These are phyloP conservation scores for Megaceryle maxima DNA, from an alignment of 2,113 vertebrate genomes.

Conservation along the genomic window DNA sequence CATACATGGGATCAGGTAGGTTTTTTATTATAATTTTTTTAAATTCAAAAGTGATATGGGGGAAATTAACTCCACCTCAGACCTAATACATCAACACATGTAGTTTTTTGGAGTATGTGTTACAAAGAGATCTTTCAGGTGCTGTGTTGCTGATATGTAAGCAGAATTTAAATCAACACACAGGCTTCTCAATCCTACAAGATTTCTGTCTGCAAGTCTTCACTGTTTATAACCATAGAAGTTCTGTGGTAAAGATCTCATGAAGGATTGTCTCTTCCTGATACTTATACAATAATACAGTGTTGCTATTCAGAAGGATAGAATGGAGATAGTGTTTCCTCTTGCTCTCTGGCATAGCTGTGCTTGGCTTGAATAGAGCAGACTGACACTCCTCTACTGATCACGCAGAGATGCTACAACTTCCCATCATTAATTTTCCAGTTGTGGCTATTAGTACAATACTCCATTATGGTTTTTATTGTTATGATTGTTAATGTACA, in stretches of 20 bases:
- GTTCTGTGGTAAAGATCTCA: neutral
- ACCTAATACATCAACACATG: neutral
- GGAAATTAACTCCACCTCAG: too few species aligned
- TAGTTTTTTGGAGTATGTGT: neutral
- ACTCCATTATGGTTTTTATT: constrained; percentile 14
- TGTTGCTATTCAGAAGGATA: neutral
- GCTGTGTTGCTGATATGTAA: neutral
- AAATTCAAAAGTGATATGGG: neutral
- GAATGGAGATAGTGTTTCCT: neutral
- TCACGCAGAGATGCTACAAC: neutral
- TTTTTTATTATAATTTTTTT: neutral
- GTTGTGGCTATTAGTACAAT: neutral
- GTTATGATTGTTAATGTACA: neutral
- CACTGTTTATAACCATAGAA: neutral
- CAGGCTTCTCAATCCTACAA: neutral
- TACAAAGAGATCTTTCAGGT: neutral
- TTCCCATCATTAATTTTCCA: constrained; percentile 1
- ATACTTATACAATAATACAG: neutral
- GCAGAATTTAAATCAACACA: neutral
- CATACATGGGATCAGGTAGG: neutral
- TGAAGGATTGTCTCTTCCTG: neutral
- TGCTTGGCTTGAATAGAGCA: neutral
- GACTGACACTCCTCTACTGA: neutral
- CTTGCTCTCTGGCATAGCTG: neutral
- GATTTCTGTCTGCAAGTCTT: neutral